Evolutionary conservation across 1,140 invertebrate species (phyloP), one percentile per base, ranked within the genome.

Genomic region (Drosophila quadrilineata): DNA sequence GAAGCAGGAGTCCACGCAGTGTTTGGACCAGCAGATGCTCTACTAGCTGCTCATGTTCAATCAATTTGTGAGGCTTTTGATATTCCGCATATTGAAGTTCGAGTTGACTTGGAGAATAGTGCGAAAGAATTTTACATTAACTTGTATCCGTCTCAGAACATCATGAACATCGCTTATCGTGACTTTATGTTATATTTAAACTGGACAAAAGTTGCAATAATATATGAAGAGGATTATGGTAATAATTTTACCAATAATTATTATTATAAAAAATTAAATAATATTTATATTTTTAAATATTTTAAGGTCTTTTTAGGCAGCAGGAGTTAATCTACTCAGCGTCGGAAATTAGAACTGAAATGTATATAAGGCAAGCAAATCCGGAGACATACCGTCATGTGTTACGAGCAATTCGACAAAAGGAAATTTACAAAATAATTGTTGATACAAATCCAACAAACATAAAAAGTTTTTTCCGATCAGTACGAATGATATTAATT

Each of bases 151-250:
- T 93, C 95, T 10, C 94, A 96, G 71, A 93, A 94, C 54, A 91
- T 96, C 50, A 92, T 98, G 71, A 96, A 97, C 87, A 91, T 93
- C 43, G 96, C 97, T 0, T 96, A 97, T 89, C 92, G 94, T 53
- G 97, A 98, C 85, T 92, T 98, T 36, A 96, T 98, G 90, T 91
- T 92, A 16, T 97, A 96, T 87, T 92, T 98, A 22, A 97, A 98
- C 88, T 98, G 97, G 97, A 97, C 96, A 4, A 94, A 94, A 90
- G 96, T 98, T 69, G 97, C 96, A 0, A 95, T 99, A 63, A 93
- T 99, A 24, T 98, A 98, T 84, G 97, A 99, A 89, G 95, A 92
- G 88, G 72, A 89, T 58, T 84, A 87, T 45, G 85, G 88, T 89
- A 65, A n/a, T n/a, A n/a, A n/a, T n/a, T n/a, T n/a, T n/a, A n/a